phyloP scores from a whole-genome alignment of 2,113 vertebrate species.

The Rynchops niger region DNA sequence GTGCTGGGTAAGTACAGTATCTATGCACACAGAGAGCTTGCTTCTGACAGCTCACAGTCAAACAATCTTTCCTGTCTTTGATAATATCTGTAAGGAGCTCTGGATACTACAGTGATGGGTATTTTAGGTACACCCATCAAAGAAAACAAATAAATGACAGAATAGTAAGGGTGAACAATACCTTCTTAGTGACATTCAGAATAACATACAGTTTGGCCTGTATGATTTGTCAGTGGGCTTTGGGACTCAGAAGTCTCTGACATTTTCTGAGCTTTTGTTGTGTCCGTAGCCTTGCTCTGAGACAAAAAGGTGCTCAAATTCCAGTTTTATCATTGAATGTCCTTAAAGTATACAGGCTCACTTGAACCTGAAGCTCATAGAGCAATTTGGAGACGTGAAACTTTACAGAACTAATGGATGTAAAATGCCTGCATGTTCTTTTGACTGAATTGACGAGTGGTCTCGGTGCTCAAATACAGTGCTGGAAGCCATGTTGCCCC shows the following conservation, averaged over 20 bases:
- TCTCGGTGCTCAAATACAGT: not conserved
- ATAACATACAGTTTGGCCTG: not conserved
- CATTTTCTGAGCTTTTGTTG: not conserved
- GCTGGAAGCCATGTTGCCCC: not conserved
- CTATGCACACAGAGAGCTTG: not conserved
- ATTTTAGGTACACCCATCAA: not conserved
- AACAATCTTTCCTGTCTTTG: not conserved
- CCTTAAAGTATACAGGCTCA: not conserved
- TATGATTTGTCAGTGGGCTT: not conserved
- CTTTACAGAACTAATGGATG: not conserved
- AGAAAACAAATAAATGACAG: not conserved
- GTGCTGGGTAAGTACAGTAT: not conserved
- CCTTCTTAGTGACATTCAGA: not conserved
- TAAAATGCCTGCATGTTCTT: not conserved
- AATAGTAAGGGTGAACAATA: not conserved
- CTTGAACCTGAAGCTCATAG: not conserved
- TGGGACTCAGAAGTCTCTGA: not conserved
- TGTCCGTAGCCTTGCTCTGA: not conserved
- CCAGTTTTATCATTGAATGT: not conserved
- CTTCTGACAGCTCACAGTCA: slow-evolving; percentile 37
- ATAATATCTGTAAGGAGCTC: not conserved
- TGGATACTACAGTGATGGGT: not conserved
- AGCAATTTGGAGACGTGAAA: not conserved
- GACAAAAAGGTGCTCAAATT: not conserved
- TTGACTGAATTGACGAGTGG: not conserved